A percentile compares a stretch with the other conserved stretches of the same genome.
phyloP scores from a whole-genome alignment of 2,113 vertebrate genomes.

The Gallinago jamesoni region DNA sequence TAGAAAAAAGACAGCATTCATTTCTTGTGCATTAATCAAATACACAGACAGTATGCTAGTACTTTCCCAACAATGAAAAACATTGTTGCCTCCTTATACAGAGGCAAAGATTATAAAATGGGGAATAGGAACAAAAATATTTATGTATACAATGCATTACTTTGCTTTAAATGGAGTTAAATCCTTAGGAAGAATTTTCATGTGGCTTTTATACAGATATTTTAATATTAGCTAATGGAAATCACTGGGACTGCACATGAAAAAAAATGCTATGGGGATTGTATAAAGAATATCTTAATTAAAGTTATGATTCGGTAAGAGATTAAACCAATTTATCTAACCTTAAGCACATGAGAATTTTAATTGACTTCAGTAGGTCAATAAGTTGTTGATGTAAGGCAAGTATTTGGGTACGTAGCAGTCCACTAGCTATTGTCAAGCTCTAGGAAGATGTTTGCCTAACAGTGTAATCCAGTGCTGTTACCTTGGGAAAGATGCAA shows the following conservation, averaged over 20 bases:
- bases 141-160: not conserved
- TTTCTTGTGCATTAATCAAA: not conserved
- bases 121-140: rapidly evolving
- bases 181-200: not conserved
- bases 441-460: not conserved
- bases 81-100: not conserved
- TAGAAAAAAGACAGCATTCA: not conserved
- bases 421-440: not conserved
- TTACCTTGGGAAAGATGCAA: not conserved
- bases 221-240: not conserved
- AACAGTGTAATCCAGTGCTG: not conserved
- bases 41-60: not conserved
- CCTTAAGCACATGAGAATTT: not conserved
- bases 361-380: not conserved
- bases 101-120: not conserved
- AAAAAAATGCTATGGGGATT: not conserved
- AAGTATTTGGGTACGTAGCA: not conserved
- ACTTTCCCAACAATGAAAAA: not conserved
- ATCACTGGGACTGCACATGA: not conserved
- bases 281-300: not conserved
- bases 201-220: not conserved
- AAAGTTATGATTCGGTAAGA: not conserved
- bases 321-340: not conserved
- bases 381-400: not conserved
- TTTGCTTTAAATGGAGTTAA: not conserved